A percentile compares a stretch with the other conserved stretches of the same genome.
These are phyloP conservation scores for Paradoxurus hermaphroditus DNA, from an alignment of 2,113 vertebrate genomes.

Conservation along the genomic window DNA sequence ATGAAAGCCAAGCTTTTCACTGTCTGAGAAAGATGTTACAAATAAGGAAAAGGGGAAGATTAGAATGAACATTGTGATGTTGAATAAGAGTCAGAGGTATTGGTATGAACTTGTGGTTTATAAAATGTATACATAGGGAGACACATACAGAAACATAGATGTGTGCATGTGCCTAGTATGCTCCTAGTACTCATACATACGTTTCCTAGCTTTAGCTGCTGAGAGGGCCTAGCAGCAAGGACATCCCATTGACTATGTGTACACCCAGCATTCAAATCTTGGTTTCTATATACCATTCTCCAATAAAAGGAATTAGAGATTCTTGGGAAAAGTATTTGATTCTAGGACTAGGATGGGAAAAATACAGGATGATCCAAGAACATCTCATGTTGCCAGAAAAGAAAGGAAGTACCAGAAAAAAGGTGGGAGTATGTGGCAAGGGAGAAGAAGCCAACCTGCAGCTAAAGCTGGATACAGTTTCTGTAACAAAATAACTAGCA, in stretches of 20 bases:
- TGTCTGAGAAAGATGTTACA: not conserved
- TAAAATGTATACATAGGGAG: not conserved
- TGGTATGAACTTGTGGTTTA: not conserved
- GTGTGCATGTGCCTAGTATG: not conserved
- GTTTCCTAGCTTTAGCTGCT: not conserved
- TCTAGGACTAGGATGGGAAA: not conserved
- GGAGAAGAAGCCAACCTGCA: not conserved
- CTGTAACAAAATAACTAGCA: not conserved
- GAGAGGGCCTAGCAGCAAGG: not conserved
- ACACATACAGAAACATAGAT: not conserved
- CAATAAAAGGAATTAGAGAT: not conserved
- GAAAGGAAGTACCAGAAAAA: not conserved
- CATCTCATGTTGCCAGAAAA: not conserved
- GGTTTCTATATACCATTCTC: not conserved
- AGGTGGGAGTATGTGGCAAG: not conserved
- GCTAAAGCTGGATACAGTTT: not conserved
- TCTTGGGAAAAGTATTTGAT: not conserved
- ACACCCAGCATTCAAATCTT: not conserved
- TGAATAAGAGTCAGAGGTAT: not conserved
- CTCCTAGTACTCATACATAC: not conserved
- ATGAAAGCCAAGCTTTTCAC: not conserved
- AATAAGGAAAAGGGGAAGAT: not conserved
- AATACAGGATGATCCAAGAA: not conserved
- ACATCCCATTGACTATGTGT: not conserved
- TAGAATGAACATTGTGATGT: not conserved